These are phyloP conservation scores for Harmothoe impar DNA, from an alignment of 2,888 invertebrate genomes.

Conservation along the genomic window DNA sequence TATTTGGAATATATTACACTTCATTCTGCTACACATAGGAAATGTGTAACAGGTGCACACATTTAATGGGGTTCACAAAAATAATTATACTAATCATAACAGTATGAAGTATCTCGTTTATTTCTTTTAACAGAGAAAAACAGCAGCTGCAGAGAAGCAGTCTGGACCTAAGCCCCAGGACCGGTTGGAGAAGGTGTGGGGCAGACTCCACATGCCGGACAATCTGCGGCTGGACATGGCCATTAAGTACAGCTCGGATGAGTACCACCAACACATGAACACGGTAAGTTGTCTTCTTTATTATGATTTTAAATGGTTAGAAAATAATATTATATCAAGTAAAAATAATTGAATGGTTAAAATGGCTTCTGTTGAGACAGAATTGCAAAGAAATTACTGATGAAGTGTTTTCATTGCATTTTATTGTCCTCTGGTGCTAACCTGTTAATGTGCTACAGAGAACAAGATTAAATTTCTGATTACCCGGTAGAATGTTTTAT, in stretches of 20 bases:
- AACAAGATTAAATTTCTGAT: no score
- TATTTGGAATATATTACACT: neutral
- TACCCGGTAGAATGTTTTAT: no score
- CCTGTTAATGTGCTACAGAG: no score
- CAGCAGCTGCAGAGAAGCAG: neutral
- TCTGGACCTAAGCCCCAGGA: neutral
- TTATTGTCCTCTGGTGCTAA: no score
- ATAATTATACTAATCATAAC: no score
- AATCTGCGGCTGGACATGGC: slow-evolving; percentile 82
- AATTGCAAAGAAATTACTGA: no score
- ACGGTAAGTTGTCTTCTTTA: slow-evolving; percentile 73
- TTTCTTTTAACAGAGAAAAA: neutral
- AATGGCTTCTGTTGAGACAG: no score
- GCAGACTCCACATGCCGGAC: slow-evolving; percentile 81
- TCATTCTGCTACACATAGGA: neutral
- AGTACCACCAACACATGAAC: slow-evolving; percentile 75
- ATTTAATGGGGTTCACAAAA: no score
- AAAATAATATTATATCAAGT: neutral
- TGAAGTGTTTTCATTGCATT: no score
- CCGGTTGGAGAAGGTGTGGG: slow-evolving; percentile 82
- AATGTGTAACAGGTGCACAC: no score
- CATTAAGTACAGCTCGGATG: slow-evolving; percentile 82
- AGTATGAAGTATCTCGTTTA: no score
- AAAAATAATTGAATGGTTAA: neutral
- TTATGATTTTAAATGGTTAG: neutral